Evolutionary conservation across 2,797 vertebrate species (phyloP).

Genomic region (Acridotheres tristis): DNA sequence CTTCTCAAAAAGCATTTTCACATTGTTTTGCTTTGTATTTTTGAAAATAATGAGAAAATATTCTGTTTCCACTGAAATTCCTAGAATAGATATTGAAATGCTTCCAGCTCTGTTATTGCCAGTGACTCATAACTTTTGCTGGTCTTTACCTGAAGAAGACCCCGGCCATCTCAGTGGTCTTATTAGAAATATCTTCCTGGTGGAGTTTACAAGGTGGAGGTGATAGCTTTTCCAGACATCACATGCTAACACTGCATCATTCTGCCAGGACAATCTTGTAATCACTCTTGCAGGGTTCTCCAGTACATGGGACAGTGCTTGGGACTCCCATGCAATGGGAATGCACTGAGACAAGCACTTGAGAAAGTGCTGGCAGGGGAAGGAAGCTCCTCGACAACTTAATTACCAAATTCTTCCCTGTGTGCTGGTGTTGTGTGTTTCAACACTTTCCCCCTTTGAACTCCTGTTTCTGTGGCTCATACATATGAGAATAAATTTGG

Average conservation of each 20-base stretch:
- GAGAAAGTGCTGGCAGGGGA: background rate
- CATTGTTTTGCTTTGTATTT: background rate
- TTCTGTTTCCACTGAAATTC: background rate
- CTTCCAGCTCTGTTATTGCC: background rate
- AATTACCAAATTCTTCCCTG: background rate
- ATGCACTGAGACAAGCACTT: background rate
- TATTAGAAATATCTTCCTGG: background rate
- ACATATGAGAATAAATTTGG: background rate
- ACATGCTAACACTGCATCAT: background rate
- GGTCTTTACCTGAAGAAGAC: background rate
- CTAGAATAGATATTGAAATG: background rate
- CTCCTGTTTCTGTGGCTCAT: background rate
- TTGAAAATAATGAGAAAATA: background rate
- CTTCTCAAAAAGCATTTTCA: background rate
- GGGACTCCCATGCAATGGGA: accelerated
- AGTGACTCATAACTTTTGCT: background rate
- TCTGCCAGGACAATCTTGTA: accelerated
- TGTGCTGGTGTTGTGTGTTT: background rate
- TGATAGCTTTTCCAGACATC: background rate
- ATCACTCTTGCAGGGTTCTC: background rate
- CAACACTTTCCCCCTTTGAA: background rate
- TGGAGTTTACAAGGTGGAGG: background rate
- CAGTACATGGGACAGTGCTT: background rate
- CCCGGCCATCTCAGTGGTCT: background rate
- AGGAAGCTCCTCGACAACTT: background rate